phyloP scores from a whole-genome alignment of 1,140 invertebrate species.

The Muscidifurax raptorellus region DNA sequence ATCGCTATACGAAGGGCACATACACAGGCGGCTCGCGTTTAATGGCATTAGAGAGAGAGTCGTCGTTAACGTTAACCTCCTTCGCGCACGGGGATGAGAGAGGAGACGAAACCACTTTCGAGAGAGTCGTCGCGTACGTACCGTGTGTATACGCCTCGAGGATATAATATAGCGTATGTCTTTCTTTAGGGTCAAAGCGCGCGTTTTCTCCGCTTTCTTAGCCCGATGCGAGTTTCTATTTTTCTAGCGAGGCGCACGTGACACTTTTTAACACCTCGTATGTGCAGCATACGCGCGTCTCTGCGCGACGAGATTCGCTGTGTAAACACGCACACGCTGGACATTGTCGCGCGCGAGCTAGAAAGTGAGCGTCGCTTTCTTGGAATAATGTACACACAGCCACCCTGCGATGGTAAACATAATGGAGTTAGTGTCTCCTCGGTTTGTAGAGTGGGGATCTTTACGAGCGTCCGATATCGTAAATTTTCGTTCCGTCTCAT shows the following conservation, averaged over 20 bases:
- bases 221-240: conserved; percentile 24
- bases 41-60: conserved; percentile 6
- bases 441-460: not conserved
- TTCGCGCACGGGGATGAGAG: not conserved
- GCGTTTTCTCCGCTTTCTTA: conserved; percentile 44
- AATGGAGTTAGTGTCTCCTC: not conserved
- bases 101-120: conserved; percentile 27
- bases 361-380: conserved; percentile 17
- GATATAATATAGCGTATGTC: not conserved
- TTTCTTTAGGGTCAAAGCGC: not conserved
- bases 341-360: not conserved
- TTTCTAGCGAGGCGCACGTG: conserved; percentile 2
- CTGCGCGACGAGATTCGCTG: not conserved
- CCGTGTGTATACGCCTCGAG: not conserved
- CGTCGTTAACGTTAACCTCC: not conserved
- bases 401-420: not conserved
- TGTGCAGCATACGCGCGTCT: no score
- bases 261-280: conserved; percentile 33
- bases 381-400: not conserved
- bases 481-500: not conserved
- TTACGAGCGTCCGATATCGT: not conserved
- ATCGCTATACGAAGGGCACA: not conserved
- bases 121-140: not conserved
- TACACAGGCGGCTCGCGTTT: conserved; percentile 1
- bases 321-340: not conserved